Conservation (phyloP, 1,140 invertebrate species). For the Diprion similis region DNA sequence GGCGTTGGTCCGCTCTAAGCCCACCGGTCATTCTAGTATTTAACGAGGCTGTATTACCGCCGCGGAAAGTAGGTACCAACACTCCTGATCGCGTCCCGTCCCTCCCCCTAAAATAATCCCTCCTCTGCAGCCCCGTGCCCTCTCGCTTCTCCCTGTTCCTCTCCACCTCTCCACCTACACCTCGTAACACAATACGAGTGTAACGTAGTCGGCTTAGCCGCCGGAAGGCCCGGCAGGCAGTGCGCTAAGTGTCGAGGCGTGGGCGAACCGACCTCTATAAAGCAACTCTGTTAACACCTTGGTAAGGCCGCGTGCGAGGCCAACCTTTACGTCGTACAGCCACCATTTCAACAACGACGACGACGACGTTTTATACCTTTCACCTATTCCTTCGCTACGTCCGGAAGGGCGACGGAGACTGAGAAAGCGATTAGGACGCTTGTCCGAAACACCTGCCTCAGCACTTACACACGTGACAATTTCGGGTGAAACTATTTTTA, state of each 20-base stretch:
- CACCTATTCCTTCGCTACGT: too few species aligned
- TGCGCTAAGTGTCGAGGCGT: conserved; percentile 45
- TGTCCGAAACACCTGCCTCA: too few species aligned
- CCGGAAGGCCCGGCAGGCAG: conserved; percentile 20
- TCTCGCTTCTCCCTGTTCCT: conserved; percentile 17
- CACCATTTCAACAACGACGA: too few species aligned
- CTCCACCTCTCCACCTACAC: conserved; percentile 16
- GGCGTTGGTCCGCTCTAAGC: conserved; percentile 32
- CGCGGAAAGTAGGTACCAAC: conserved; percentile 20
- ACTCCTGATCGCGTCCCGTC: background rate
- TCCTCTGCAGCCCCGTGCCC: conserved; percentile 19
- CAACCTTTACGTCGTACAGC: background rate
- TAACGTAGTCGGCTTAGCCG: conserved; percentile 14
- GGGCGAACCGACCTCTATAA: conserved; percentile 41
- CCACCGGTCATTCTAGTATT: conserved; percentile 45
- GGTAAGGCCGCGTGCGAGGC: background rate
- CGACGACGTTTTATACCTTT: too few species aligned
- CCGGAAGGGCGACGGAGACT: too few species aligned
- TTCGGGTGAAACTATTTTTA: too few species aligned
- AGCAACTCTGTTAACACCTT: conserved; percentile 51
- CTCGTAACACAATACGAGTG: conserved; percentile 19
- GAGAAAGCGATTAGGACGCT: too few species aligned
- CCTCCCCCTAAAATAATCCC: conserved; percentile 25
- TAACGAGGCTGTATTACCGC: conserved; percentile 43
- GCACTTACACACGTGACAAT: too few species aligned